phyloP scores from a whole-genome alignment of 1,140 invertebrate genomes.

The Drosophila biarmipes region DNA sequence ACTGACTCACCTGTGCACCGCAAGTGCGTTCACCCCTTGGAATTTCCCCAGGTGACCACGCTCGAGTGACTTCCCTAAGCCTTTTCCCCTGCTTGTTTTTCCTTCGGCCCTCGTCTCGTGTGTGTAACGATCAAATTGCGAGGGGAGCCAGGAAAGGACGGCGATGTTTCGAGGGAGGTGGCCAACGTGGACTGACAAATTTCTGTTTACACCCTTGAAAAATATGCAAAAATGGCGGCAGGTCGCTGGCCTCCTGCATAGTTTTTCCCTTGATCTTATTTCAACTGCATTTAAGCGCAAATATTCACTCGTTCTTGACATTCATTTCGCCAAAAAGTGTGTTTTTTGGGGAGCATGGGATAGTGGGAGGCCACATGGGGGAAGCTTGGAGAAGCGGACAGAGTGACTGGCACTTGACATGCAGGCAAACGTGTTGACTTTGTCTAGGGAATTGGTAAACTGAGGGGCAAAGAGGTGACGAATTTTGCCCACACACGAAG shows the following conservation, averaged over 20 bases:
- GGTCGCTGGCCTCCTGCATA: slow-evolving; percentile 60
- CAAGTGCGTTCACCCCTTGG: slow-evolving; percentile 37
- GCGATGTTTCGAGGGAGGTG: not conserved
- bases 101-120: slow-evolving; percentile 1
- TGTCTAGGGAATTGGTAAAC: slow-evolving; percentile 43
- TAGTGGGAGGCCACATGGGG: not conserved
- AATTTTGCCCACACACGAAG: not conserved
- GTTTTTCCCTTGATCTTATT: slow-evolving; percentile 26
- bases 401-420: slow-evolving; percentile 75
- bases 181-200: slow-evolving; percentile 37
- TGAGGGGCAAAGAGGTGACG: not conserved
- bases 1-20: slow-evolving; percentile 1
- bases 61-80: slow-evolving; percentile 49
- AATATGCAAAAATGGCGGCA: slow-evolving; percentile 48
- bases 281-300: slow-evolving; percentile 71
- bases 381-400: slow-evolving; percentile 14
- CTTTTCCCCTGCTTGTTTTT: slow-evolving; percentile 16
- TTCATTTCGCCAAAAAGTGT: slow-evolving; percentile 57
- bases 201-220: slow-evolving; percentile 36
- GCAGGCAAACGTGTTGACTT: slow-evolving; percentile 74
- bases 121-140: slow-evolving; percentile 44
- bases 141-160: not conserved
- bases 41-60: slow-evolving; percentile 31
- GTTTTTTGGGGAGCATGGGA: not conserved
- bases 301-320: slow-evolving; percentile 81